phyloP scores from a whole-genome alignment of 2,113 vertebrate species.

The Cardinalis cardinalis region DNA sequence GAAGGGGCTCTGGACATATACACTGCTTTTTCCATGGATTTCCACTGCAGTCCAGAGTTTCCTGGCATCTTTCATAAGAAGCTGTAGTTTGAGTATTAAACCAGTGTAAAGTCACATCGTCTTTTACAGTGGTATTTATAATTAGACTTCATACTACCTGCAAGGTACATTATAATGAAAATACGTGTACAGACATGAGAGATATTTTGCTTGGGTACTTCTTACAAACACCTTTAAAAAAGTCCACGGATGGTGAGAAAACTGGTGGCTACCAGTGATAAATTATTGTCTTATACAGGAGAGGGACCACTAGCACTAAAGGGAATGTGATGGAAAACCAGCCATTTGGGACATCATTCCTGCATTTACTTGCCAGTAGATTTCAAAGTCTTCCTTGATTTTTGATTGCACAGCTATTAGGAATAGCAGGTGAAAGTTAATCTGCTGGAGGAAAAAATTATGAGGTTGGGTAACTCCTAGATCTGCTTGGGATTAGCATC shows the following conservation, averaged over 20 bases:
- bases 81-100: background rate
- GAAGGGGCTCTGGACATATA: background rate
- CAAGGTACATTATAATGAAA: background rate
- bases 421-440: background rate
- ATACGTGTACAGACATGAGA: accelerated
- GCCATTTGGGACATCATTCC: background rate
- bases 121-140: background rate
- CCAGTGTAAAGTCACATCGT: background rate
- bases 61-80: background rate
- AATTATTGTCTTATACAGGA: background rate
- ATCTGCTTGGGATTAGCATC: background rate
- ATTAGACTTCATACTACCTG: background rate
- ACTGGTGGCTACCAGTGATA: background rate
- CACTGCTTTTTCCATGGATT: background rate
- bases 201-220: background rate
- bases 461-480: background rate
- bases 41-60: background rate
- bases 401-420: background rate
- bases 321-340: background rate
- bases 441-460: background rate
- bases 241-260: background rate
- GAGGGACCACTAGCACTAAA: background rate
- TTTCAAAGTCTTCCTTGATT: background rate
- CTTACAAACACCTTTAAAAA: background rate
- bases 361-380: background rate